phyloP scores from a whole-genome alignment of 1,140 invertebrate species.

The Ceratina calcarata region DNA sequence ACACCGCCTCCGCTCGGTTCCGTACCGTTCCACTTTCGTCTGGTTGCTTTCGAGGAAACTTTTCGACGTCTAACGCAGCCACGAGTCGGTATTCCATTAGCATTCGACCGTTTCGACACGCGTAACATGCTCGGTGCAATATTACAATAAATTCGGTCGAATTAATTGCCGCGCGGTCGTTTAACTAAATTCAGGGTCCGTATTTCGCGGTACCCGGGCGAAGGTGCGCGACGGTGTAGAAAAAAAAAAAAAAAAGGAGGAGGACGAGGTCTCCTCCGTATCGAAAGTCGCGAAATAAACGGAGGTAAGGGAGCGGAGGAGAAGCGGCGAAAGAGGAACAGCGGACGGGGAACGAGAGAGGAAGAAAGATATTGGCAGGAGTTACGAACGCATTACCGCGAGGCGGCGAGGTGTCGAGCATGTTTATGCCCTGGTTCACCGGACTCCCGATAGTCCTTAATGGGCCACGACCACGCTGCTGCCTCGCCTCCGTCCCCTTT shows the following conservation, averaged over 20 bases:
- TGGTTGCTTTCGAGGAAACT: neutral
- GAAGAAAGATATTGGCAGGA: constrained; percentile 65
- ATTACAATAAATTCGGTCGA: constrained; percentile 45
- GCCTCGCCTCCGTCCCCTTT: constrained; percentile 33
- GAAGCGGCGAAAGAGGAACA: constrained; percentile 22
- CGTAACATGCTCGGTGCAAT: constrained; percentile 33
- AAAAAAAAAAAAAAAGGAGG: too few species aligned
- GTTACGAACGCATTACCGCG: constrained; percentile 74
- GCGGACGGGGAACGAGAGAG: constrained; percentile 4
- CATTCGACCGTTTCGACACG: constrained; percentile 12
- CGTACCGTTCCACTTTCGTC: too few species aligned
- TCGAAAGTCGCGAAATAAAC: constrained; percentile 23
- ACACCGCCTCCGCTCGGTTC: constrained; percentile 4
- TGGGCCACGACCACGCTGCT: constrained; percentile 69
- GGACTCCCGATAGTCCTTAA: constrained; percentile 72
- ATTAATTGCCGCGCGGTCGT: constrained; percentile 40
- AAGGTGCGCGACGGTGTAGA: neutral
- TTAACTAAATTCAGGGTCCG: constrained; percentile 34
- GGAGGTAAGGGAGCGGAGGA: neutral
- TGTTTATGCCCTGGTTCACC: constrained; percentile 72
- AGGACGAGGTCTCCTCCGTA: constrained; percentile 15
- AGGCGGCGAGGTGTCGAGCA: constrained; percentile 71
- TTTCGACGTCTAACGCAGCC: constrained; percentile 23
- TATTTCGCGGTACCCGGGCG: constrained; percentile 14
- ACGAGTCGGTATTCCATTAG: neutral